Conservation (phyloP, 2,888 invertebrate species). For the Drosophila sordidula region DNA sequence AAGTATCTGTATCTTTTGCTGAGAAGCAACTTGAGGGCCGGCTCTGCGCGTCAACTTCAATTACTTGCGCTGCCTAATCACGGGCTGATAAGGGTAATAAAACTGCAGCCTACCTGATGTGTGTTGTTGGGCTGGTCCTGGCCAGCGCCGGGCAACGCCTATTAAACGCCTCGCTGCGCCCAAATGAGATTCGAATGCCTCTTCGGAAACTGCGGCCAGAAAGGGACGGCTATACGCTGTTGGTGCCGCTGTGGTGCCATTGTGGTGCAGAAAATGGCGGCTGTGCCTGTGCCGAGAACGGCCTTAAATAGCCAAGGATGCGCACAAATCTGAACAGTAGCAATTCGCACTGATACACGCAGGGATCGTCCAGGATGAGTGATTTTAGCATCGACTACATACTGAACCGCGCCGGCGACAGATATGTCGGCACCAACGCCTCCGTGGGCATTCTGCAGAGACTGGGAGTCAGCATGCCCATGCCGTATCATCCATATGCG, state of each 20-base stretch:
- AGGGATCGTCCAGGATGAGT: constrained; percentile 72
- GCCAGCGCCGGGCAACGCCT: constrained; percentile 62
- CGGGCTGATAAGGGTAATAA: constrained; percentile 69
- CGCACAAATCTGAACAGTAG: constrained; percentile 59
- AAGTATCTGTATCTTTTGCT: constrained; percentile 36
- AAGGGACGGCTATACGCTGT: constrained; percentile 32
- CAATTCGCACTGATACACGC: constrained; percentile 39
- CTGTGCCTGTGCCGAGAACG: neutral
- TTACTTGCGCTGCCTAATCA: constrained; percentile 71
- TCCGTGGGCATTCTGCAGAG: constrained; percentile 73
- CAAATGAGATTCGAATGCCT: constrained; percentile 15
- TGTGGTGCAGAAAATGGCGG: constrained; percentile 44
- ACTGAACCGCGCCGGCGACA: constrained; percentile 86
- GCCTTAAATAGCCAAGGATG: constrained; percentile 73
- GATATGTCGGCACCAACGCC: constrained; percentile 81
- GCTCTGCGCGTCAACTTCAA: constrained; percentile 54
- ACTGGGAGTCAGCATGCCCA: constrained; percentile 43
- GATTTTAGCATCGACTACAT: constrained; percentile 88
- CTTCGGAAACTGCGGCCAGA: constrained; percentile 8
- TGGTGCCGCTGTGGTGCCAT: constrained; percentile 1
- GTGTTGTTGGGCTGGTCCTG: constrained; percentile 18
- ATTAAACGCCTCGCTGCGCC: constrained; percentile 55
- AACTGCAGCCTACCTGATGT: constrained; percentile 51
- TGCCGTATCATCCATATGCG: constrained; percentile 61
- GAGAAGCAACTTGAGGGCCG: constrained; percentile 19